A percentile compares a stretch with the other conserved stretches of the same genome.
Conservation (phyloP, 2,888 invertebrate genomes). For the Hypena proboscidalis region DNA sequence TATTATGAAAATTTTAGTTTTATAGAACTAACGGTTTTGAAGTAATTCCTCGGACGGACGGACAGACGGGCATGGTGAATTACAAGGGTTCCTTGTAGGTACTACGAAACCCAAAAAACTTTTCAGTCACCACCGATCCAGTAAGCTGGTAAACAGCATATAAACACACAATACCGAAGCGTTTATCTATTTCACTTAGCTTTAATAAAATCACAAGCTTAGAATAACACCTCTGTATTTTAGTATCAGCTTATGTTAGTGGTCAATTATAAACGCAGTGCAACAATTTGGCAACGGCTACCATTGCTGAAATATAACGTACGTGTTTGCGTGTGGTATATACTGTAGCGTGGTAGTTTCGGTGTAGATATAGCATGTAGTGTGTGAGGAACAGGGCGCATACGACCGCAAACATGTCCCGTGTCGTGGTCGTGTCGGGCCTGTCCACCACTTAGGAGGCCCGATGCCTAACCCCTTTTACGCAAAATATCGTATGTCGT, state of each 20-base stretch:
- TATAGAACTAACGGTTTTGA: too few relatives aligned
- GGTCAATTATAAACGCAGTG: constrained; percentile 33
- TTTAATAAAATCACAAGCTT: neutral
- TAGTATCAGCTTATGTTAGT: constrained; percentile 17
- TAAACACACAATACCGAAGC: neutral
- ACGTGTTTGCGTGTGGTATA: constrained; percentile 22
- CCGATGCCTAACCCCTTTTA: constrained; percentile 50
- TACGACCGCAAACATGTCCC: constrained; percentile 54
- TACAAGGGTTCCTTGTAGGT: too few relatives aligned
- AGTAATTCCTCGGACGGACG: too few relatives aligned
- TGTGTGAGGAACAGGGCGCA: constrained; percentile 32
- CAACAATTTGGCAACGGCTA: constrained; percentile 31
- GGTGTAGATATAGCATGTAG: constrained; percentile 22
- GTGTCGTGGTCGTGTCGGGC: constrained; percentile 41
- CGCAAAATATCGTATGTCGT: constrained; percentile 45
- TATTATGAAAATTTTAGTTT: too few relatives aligned
- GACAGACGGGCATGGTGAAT: too few relatives aligned
- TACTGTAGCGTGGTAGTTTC: constrained; percentile 9
- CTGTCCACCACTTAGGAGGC: constrained; percentile 47
- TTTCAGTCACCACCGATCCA: neutral
- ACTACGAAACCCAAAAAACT: too few relatives aligned
- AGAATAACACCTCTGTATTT: constrained; percentile 7
- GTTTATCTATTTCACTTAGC: constrained; percentile 3
- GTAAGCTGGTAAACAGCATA: neutral
- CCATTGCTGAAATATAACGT: constrained; percentile 14